Conservation (phyloP, 2,113 vertebrate genomes). For the Zingel zingel region DNA sequence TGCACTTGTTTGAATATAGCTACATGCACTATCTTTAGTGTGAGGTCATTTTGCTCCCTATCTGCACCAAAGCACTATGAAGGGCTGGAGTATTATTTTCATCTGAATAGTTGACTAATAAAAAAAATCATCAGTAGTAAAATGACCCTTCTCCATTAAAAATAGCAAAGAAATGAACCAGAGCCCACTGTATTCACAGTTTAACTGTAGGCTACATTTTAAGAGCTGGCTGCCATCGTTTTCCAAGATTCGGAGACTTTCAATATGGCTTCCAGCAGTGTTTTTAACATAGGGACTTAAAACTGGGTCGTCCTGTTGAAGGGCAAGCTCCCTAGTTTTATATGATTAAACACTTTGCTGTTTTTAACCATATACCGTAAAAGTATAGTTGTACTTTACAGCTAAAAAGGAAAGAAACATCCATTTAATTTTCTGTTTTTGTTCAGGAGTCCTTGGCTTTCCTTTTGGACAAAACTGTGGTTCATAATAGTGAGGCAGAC, state of each 20-base stretch:
- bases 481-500: not conserved
- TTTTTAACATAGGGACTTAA: not conserved
- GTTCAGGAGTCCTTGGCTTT: no score
- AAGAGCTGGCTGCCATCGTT: not conserved
- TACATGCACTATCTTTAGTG: not conserved
- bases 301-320: slow-evolving; percentile 5
- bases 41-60: not conserved
- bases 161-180: not conserved
- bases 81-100: not conserved
- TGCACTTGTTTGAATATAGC: not conserved
- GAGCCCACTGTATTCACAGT: not conserved
- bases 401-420: not conserved
- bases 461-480: no score
- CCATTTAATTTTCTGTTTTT: no score
- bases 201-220: not conserved
- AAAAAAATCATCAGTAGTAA: not conserved
- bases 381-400: not conserved
- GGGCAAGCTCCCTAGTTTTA: not conserved
- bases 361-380: not conserved
- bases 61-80: not conserved
- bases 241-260: not conserved
- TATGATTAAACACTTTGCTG: slow-evolving; percentile 13
- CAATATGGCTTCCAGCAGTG: slow-evolving; percentile 8
- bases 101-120: not conserved
- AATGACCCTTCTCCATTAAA: slow-evolving; percentile 1